A percentile compares a stretch with the other conserved stretches of the same genome.
phyloP scores from a whole-genome alignment of 2,113 vertebrate species.

The Poecile atricapillus region DNA sequence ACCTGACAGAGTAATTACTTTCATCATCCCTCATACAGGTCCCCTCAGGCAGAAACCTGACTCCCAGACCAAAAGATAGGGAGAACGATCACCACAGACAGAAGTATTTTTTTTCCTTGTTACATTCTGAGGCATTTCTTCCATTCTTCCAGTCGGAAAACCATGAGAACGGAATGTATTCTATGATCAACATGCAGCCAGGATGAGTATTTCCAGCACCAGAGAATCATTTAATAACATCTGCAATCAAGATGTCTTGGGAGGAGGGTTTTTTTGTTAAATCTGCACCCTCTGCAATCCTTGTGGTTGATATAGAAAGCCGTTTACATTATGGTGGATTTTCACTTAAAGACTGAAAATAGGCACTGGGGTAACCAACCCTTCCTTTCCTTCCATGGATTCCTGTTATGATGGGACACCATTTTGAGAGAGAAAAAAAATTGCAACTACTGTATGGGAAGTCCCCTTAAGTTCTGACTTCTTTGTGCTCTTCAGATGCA shows the following conservation, averaged over 20 bases:
- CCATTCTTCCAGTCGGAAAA: neutral
- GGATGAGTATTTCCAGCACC: slow-evolving; percentile 10
- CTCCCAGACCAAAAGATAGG: slow-evolving; percentile 13
- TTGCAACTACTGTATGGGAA: neutral
- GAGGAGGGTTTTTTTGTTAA: neutral
- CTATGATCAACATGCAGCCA: slow-evolving; percentile 6
- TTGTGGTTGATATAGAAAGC: neutral
- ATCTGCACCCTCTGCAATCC: neutral
- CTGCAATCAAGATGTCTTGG: slow-evolving; percentile 47
- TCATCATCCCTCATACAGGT: neutral
- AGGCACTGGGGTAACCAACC: neutral
- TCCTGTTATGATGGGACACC: neutral
- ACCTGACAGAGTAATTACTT: slow-evolving; percentile 41
- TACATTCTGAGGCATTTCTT: slow-evolving; percentile 30
- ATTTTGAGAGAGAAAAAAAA: neutral
- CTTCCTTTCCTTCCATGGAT: neutral
- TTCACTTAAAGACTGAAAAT: slow-evolving; percentile 25
- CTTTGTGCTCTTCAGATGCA: neutral
- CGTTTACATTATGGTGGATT: neutral
- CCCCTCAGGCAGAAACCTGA: slow-evolving; percentile 29
- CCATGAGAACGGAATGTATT: slow-evolving; percentile 34
- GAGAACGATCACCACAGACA: neutral
- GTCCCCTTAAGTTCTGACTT: neutral
- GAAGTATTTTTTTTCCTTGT: neutral
- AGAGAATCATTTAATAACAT: slow-evolving; percentile 31